A percentile compares a stretch with the other conserved stretches of the same genome.
These are phyloP conservation scores for Tetramorium alpestre DNA, from an alignment of 1,140 invertebrate genomes.

Conservation along the genomic window DNA sequence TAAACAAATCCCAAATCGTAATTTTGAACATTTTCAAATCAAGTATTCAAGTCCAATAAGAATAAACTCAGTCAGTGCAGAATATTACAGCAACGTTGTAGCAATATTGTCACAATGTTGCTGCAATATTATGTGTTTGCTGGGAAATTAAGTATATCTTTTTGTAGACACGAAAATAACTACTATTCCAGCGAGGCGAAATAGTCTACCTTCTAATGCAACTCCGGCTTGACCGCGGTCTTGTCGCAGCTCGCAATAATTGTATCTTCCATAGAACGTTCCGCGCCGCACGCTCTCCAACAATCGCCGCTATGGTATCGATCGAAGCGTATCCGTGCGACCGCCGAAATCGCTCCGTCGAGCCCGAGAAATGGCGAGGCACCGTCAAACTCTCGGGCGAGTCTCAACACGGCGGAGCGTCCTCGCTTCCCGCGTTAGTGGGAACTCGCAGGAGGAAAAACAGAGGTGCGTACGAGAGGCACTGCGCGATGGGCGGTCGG, in stretches of 20 bases:
- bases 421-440: not conserved
- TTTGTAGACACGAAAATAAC: not conserved
- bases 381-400: not conserved
- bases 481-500: not conserved
- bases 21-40: not conserved
- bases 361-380: not conserved
- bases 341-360: constrained; percentile 9
- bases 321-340: constrained; percentile 29
- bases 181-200: not conserved
- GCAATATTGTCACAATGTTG: too few species aligned
- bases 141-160: not conserved
- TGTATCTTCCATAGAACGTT: not conserved
- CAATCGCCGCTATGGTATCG: constrained; percentile 32
- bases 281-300: not conserved
- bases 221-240: not conserved
- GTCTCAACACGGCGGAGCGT: not conserved
- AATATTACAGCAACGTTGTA: too few species aligned
- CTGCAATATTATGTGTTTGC: too few species aligned
- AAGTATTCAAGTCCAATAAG: not conserved
- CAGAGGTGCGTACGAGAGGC: not conserved
- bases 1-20: not conserved
- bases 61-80: too few species aligned
- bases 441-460: too few species aligned
- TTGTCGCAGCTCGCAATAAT: not conserved
- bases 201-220: not conserved